A percentile compares a stretch with the other conserved stretches of the same genome.
Evolutionary conservation across 2,797 vertebrate genomes (phyloP).

Genomic region (Esox lucius): DNA sequence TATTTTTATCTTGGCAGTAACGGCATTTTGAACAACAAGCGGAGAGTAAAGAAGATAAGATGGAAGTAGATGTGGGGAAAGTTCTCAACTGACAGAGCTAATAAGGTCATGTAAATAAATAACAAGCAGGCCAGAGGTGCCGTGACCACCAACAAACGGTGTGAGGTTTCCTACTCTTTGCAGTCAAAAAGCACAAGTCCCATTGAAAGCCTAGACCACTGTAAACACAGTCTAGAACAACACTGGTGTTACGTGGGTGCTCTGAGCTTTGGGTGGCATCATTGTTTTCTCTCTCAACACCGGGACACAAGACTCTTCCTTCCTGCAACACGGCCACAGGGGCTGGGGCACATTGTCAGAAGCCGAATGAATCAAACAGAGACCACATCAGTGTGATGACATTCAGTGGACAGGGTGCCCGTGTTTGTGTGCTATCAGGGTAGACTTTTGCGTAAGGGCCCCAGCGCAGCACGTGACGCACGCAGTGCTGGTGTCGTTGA

Average conservation of each 20-base stretch:
- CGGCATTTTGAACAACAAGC: neutral
- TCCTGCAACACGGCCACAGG: neutral
- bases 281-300: neutral
- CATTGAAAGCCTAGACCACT: slow-evolving; percentile 7
- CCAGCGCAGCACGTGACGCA: neutral
- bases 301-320: neutral
- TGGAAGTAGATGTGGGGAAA: neutral
- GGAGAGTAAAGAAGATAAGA: neutral
- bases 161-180: neutral
- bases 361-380: neutral
- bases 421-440: neutral
- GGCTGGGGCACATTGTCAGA: neutral
- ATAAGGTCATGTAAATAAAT: slow-evolving; percentile 11
- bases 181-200: neutral
- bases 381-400: too few relatives aligned
- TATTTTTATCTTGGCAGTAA: neutral
- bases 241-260: slow-evolving; percentile 2
- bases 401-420: neutral
- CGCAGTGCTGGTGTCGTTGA: neutral
- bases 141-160: too few relatives aligned
- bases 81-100: slow-evolving; percentile 10
- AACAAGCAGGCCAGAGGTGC: slow-evolving; percentile 1
- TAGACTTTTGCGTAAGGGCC: neutral
- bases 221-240: slow-evolving; percentile 22
- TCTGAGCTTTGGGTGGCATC: slow-evolving; percentile 9